Evolutionary conservation across 2,797 vertebrate species (phyloP), one percentile per base, ranked within the genome.

Genomic region (Sebastiscus tertius): DNA sequence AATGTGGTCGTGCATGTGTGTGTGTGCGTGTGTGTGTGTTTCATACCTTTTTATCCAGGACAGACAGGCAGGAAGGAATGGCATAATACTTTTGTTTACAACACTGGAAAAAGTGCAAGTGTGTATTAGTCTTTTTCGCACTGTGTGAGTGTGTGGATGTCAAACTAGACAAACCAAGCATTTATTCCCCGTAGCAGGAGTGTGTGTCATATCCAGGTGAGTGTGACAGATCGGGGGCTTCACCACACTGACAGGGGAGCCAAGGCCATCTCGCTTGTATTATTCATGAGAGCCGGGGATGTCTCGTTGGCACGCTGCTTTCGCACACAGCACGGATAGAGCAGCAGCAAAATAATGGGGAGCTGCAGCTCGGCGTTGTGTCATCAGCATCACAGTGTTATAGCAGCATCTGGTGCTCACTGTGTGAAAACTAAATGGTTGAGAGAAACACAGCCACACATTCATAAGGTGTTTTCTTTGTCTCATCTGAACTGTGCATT

Each of bases 181-280:
- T 91, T 93, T 89, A 89, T 89, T 90, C 86, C 80, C 77, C 4
- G 39, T 83, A 59, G 88, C 86, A 83, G 79, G 59, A 72, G 76
- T 83, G 83, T 83, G 89, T 91, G 89, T 88, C 89, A 83, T 61
- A 87, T 81, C 69, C 88, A 91, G 86, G 90, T 92, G 89, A 92
- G 80, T 88, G 85, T 93, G 91, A 93, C 91, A 89, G 89, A 92
- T 88, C 84, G 77, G 86, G 79, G 76, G 84, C 88, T 90, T 80
- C 81, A 67, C 79, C 72, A 61, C 72, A 68, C 71, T 85, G 92
- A 89, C 85, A 78, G 75, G 65, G 74, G 75, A 89, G 76, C 82
- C 82, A 52, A 79, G 88, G 91, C 90, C 84, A 85, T 68, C 75
- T 26, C 52, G 75, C 27, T 74, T 93, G 88, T 91, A 82, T 92